These are phyloP conservation scores for Plotosus lineatus DNA, from an alignment of 2,113 vertebrate genomes.

Conservation along the genomic window DNA sequence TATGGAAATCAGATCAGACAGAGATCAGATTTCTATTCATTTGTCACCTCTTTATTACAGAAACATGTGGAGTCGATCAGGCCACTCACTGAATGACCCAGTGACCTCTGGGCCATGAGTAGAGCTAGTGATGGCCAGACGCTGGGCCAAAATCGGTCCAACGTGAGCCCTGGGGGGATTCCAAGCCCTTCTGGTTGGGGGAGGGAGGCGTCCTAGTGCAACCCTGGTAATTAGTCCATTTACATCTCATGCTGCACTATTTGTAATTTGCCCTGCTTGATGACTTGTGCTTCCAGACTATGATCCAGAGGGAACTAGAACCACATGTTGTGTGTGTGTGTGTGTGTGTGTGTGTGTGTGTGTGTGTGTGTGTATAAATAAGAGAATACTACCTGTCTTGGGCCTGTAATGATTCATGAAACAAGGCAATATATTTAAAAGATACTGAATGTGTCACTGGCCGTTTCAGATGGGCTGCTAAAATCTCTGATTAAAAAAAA, in stretches of 20 bases:
- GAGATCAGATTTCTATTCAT: slow-evolving; percentile 6
- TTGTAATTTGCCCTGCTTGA: slow-evolving; percentile 11
- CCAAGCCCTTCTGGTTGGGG: slow-evolving; percentile 1
- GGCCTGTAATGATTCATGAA: slow-evolving; percentile 38
- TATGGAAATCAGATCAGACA: not conserved
- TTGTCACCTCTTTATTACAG: slow-evolving; percentile 31
- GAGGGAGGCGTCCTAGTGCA: not conserved
- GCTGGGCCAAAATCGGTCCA: not conserved
- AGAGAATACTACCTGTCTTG: slow-evolving; percentile 18
- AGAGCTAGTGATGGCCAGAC: not conserved
- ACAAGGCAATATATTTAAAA: slow-evolving; percentile 40
- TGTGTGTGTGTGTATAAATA: not conserved
- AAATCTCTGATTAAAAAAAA: not conserved
- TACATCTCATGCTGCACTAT: slow-evolving; percentile 8
- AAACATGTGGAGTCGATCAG: slow-evolving; percentile 49
- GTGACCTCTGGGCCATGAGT: slow-evolving; percentile 47
- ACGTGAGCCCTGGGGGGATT: not conserved
- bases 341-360: not conserved
- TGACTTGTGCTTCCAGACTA: not conserved
- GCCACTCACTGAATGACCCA: slow-evolving; percentile 41
- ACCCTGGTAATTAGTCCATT: slow-evolving; percentile 27
- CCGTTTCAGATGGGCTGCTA: slow-evolving; percentile 14
- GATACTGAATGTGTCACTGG: too few relatives aligned
- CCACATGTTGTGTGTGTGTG: slow-evolving; percentile 47
- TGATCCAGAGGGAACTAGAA: slow-evolving; percentile 33